Evolutionary conservation across 2,888 invertebrate species (phyloP).

Genomic region (Chouioia cunea): DNA sequence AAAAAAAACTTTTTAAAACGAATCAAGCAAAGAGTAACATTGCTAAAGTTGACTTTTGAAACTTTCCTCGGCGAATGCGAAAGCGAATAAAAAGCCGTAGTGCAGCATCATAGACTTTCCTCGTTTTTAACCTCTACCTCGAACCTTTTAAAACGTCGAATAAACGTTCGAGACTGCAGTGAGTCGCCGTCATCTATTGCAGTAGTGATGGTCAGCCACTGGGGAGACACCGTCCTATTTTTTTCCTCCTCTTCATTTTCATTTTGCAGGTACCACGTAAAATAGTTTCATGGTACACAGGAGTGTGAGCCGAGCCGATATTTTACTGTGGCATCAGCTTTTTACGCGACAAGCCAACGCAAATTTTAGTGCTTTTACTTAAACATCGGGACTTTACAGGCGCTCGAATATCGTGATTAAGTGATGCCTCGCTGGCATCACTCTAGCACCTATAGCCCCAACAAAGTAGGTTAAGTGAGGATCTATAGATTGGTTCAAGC

Average conservation of each 20-base stretch:
- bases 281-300: conserved; percentile 7
- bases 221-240: conserved; percentile 16
- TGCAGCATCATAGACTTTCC: background rate
- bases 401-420: background rate
- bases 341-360: background rate
- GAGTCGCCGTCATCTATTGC: conserved; percentile 2
- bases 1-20: conserved; percentile 22
- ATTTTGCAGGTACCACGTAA: conserved; percentile 1
- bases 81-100: conserved; percentile 1
- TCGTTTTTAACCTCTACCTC: too few species aligned
- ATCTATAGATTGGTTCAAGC: background rate
- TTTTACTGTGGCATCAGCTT: conserved; percentile 13
- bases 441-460: background rate
- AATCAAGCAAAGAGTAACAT: conserved; percentile 13
- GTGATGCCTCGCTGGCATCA: conserved; percentile 9
- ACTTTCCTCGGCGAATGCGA: background rate
- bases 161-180: background rate
- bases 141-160: conserved; percentile 30
- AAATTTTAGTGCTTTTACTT: conserved; percentile 2
- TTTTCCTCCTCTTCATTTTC: background rate
- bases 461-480: conserved; percentile 22
- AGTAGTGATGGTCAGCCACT: conserved; percentile 31
- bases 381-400: conserved; percentile 4
- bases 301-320: conserved; percentile 12
- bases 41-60: background rate